Evolutionary conservation across 1,140 invertebrate species (phyloP), one percentile per base, ranked within the genome.

Genomic region (Melanaphis sacchari): DNA sequence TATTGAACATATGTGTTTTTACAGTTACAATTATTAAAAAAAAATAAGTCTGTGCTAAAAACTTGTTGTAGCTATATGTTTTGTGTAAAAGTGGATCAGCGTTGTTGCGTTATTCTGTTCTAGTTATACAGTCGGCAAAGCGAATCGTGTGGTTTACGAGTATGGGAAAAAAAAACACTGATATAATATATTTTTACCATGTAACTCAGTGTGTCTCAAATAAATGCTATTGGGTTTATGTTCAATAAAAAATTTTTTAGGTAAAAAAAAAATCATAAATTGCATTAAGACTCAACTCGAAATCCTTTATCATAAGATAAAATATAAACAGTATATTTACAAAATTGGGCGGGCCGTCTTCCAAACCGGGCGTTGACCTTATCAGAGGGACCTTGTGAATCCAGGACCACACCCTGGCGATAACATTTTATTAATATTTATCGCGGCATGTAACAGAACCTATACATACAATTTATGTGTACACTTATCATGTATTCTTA

Each of bases 351-450:
- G 87, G 93, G 59, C 43, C 87, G 85, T 81, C 85, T 89, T 93
- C 43, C 43, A 76, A 93, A 93, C 40, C 85, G 85, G 52, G 93
- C 88, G 88, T 89, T 88, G 49, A 90, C 93, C 76, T 90, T 82
- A 89, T 93, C 88, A 90, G 43, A 54, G n/a, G 41, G 85, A 93
- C 93, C 59, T 93, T 89, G 93, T 90, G 46, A 90, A 76, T 90
- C 52, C 89, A 90, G 89, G 89, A 89, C 85, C 93, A 90, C 85
- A 93, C 93, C 85, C 85, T 93, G 87, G 43, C 88, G 88, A 93
- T 93, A 82, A 66, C 43, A 93, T 88, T 85, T 89, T 88, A 93
- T 59, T 49, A 81, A 76, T 85, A 93, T 54, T 49, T 38, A 49
- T 85, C 46, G 21, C 76, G 46, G 31, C 49, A n/a, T 82, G 26